Evolutionary conservation across 2,113 vertebrate species (phyloP), one percentile per base, ranked within the genome.

Genomic region (Oxygymnocypris stewartii): DNA sequence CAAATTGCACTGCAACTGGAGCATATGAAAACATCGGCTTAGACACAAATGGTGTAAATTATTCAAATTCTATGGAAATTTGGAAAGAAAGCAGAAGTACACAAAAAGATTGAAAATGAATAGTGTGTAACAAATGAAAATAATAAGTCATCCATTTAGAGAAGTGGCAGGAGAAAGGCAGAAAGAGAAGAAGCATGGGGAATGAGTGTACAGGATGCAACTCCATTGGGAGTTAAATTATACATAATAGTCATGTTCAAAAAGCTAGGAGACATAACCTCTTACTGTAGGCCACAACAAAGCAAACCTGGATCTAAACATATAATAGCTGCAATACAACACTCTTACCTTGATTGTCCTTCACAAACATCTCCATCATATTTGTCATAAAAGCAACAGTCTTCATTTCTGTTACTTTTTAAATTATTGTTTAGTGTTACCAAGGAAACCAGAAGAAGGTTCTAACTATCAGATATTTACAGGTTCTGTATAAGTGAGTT

Each of bases 291-390:
- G 40, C 31, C 57, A 35, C 35, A 82, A 59, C 42, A 80, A 59
- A 88, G 71, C 37, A 76, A 40, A 47, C 18, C 57, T 78, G 12
- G 35, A 65, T 65, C 63, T 51, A 31, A 35, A 42, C 8, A 37
- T 11, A 31, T n/a, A 51, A 74, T 63, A 59, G n/a, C 25, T 77
- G 20, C 28, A 81, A 59, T 84, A 67, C 35, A 87, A 31, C 14
- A 20, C 71, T 73, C 89, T 77, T 84, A 89, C 87, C 82, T 89
- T 88, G 25, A n/a, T 84, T 67, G 44, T 78, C 80, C 75, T 84
- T 83, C 31, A 63, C 35, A 44, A 54, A 87, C 47, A 84, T 78
- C 47, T 78, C 1, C 76, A 35, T 31, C 75, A 11, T 31, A 35
- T 78, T 16, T 77, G 31, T 35, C 47, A 35, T 75, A 14, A 18